Conservation (phyloP, 2,797 vertebrate genomes). For the Carduelis carduelis region DNA sequence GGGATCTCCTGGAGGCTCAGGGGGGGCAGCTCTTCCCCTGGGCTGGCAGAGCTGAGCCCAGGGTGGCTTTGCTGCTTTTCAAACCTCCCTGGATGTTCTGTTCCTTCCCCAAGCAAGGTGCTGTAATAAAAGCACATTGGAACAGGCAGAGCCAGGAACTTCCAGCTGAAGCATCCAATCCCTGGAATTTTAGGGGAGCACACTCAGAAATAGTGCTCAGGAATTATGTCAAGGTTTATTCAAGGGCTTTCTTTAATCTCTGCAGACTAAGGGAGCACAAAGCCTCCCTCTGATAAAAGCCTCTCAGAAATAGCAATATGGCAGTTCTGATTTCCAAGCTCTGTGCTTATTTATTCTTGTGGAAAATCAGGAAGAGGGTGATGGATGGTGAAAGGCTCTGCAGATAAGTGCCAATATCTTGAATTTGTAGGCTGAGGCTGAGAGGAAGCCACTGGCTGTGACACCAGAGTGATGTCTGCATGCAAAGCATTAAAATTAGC, state of each 20-base stretch:
- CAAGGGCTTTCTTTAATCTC: constrained; percentile 54
- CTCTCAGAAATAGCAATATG: background rate
- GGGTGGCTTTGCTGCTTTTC: background rate
- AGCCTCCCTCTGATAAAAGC: constrained; percentile 2
- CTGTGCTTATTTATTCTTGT: background rate
- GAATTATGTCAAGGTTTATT: constrained; percentile 55
- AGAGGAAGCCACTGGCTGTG: background rate
- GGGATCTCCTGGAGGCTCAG: background rate
- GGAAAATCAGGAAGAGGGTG: background rate
- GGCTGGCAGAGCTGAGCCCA: background rate
- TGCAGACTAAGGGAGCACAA: constrained; percentile 6
- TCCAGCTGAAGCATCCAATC: background rate
- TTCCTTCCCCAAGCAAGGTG: background rate
- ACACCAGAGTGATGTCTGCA: background rate
- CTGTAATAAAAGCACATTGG: background rate
- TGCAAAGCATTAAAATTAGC: background rate
- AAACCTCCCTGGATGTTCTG: background rate
- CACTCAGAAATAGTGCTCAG: background rate
- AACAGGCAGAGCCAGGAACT: background rate
- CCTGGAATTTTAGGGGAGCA: constrained; percentile 3
- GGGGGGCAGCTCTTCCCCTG: background rate
- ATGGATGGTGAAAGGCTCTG: background rate
- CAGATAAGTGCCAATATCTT: background rate
- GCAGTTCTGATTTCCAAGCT: background rate
- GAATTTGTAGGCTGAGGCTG: background rate